Conservation (phyloP, 1,140 invertebrate species). For the Mya arenaria region DNA sequence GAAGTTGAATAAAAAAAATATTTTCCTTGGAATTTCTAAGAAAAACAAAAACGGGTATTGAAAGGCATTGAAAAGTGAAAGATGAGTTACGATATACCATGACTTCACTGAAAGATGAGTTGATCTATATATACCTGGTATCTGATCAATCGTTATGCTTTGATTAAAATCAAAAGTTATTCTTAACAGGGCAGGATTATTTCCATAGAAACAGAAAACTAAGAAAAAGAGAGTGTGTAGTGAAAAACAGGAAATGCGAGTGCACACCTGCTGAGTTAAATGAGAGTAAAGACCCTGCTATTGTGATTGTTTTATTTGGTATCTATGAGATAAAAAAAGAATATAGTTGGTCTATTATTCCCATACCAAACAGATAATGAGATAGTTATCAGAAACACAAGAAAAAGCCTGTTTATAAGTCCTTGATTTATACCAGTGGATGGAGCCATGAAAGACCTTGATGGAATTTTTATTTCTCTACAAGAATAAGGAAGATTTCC, state of each 20-base stretch:
- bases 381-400: constrained; percentile 51
- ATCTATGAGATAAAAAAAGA: constrained; percentile 11
- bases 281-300: not conserved
- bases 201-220: not conserved
- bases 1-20: too few species aligned
- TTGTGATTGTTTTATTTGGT: constrained; percentile 21
- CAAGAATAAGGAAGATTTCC: constrained; percentile 1
- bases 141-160: not conserved
- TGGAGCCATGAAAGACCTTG: constrained; percentile 26
- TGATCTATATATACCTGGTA: not conserved
- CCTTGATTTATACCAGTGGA: constrained; percentile 46
- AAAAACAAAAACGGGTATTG: too few species aligned
- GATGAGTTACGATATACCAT: too few species aligned
- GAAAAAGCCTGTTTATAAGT: constrained; percentile 19
- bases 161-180: too few species aligned
- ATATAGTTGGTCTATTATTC: constrained; percentile 40
- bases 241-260: too few species aligned
- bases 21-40: too few species aligned
- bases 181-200: too few species aligned
- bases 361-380: constrained; percentile 40
- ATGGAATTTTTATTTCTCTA: constrained; percentile 50
- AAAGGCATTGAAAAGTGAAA: too few species aligned
- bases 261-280: constrained; percentile 21
- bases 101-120: too few species aligned
- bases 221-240: too few species aligned